Evolutionary conservation across 1,140 invertebrate species (phyloP).

Genomic region (Drosophila simulans): DNA sequence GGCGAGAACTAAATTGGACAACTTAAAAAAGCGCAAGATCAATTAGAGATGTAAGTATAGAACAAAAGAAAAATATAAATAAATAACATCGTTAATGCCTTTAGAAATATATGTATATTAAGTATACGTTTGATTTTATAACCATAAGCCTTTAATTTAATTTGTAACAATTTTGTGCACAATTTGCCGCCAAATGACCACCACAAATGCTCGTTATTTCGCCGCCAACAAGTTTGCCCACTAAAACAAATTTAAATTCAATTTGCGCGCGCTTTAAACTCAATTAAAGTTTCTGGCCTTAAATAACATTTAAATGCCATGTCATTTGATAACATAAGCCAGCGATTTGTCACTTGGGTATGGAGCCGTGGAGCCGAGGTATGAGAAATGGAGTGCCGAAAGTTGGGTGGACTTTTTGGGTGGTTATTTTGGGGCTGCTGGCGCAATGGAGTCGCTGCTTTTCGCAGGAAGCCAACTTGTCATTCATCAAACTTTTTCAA

Average conservation of each 20-base stretch:
- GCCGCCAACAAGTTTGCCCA: background rate
- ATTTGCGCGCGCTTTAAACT: conserved; percentile 19
- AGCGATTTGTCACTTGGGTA: conserved; percentile 12
- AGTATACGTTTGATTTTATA: background rate
- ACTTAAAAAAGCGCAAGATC: background rate
- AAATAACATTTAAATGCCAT: conserved; percentile 42
- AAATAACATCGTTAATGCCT: background rate
- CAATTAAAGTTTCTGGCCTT: conserved; percentile 19
- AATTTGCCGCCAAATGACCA: background rate
- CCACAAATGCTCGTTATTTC: conserved; percentile 1
- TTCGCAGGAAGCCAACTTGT: conserved; percentile 54
- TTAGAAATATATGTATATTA: no score
- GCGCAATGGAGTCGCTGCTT: background rate
- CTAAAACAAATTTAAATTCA: conserved; percentile 22
- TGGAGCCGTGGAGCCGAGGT: no score
- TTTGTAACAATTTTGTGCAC: background rate
- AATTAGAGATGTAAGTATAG: conserved; percentile 4
- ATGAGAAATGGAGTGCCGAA: conserved; percentile 3
- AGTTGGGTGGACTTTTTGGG: background rate
- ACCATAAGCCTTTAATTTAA: background rate
- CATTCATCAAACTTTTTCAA: conserved; percentile 81
- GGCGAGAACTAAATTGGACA: conserved; percentile 6
- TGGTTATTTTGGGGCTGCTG: background rate
- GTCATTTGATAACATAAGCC: conserved; percentile 44
- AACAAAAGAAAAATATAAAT: background rate